A percentile compares a stretch with the other conserved stretches of the same genome.
Conservation (phyloP, 2,888 invertebrate genomes). For the Drosophila ezoana region DNA sequence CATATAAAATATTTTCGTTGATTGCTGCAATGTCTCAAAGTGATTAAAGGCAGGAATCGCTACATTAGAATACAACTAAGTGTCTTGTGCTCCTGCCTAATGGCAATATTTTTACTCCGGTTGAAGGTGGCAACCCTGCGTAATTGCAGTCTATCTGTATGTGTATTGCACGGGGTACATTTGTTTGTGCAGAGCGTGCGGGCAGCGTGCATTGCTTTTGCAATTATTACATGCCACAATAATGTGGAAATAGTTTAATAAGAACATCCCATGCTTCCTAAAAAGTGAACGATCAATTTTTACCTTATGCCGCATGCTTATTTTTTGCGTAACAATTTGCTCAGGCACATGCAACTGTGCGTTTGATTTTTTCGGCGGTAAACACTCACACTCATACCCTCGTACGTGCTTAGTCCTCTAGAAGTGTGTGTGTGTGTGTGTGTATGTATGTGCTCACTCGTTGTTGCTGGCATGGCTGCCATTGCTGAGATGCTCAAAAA, state of each 20-base stretch:
- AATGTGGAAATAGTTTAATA: constrained; percentile 36
- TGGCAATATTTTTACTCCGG: constrained; percentile 24
- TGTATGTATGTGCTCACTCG: constrained; percentile 59
- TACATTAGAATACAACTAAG: background rate
- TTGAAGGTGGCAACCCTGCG: constrained; percentile 70
- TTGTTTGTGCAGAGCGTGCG: constrained; percentile 75
- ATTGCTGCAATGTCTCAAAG: background rate
- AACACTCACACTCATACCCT: constrained; percentile 79
- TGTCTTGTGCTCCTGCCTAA: background rate
- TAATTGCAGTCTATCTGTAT: constrained; percentile 81
- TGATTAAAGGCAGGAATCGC: background rate
- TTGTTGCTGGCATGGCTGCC: constrained; percentile 69
- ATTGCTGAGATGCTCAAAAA: constrained; percentile 65
- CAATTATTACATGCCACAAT: constrained; percentile 51
- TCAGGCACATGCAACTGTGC: constrained; percentile 78
- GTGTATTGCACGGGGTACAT: constrained; percentile 71
- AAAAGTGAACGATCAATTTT: constrained; percentile 38
- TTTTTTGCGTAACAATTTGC: constrained; percentile 71
- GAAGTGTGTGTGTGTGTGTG: constrained; percentile 34
- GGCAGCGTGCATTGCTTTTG: constrained; percentile 66
- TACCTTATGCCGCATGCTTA: constrained; percentile 27
- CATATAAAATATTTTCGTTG: constrained; percentile 1
- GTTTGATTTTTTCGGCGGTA: constrained; percentile 80
- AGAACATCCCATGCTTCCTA: constrained; percentile 24
- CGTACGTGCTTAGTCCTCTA: constrained; percentile 62